Conservation (phyloP, 2,113 vertebrate genomes). For the Symphodus melops region DNA sequence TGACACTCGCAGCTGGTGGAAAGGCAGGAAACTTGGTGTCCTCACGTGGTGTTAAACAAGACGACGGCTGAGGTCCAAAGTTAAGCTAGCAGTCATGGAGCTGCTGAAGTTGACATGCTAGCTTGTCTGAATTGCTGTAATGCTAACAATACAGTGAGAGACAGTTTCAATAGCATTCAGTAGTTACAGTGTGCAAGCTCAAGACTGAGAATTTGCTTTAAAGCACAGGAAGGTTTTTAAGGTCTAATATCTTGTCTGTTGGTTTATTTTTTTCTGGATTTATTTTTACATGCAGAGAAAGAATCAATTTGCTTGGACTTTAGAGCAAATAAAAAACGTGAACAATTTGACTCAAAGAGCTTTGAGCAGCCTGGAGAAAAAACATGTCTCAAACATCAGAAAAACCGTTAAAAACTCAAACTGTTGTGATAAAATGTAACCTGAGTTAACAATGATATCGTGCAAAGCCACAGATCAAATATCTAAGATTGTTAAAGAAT, state of each 20-base stretch:
- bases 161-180: too few species aligned
- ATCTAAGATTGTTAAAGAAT: not conserved
- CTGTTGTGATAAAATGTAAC: slow-evolving; percentile 8
- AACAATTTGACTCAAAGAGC: not conserved
- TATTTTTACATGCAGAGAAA: not conserved
- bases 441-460: not conserved
- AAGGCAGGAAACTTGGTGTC: too few species aligned
- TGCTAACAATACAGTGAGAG: too few species aligned
- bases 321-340: slow-evolving; percentile 36
- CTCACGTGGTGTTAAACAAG: too few species aligned
- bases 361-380: not conserved
- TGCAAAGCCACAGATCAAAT: not conserved
- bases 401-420: slow-evolving; percentile 6
- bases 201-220: slow-evolving; percentile 36
- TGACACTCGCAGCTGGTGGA: too few species aligned
- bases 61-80: too few species aligned
- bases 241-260: not conserved
- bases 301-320: slow-evolving; percentile 56
- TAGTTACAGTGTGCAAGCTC: not conserved
- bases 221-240: slow-evolving; percentile 43
- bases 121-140: too few species aligned
- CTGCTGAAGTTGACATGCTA: too few species aligned
- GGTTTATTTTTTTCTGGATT: not conserved
- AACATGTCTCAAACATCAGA: slow-evolving; percentile 4
- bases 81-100: too few species aligned